A percentile compares a stretch with the other conserved stretches of the same genome.
phyloP scores from a whole-genome alignment of 2,797 vertebrate genomes.

The Danio jaintianensis region DNA sequence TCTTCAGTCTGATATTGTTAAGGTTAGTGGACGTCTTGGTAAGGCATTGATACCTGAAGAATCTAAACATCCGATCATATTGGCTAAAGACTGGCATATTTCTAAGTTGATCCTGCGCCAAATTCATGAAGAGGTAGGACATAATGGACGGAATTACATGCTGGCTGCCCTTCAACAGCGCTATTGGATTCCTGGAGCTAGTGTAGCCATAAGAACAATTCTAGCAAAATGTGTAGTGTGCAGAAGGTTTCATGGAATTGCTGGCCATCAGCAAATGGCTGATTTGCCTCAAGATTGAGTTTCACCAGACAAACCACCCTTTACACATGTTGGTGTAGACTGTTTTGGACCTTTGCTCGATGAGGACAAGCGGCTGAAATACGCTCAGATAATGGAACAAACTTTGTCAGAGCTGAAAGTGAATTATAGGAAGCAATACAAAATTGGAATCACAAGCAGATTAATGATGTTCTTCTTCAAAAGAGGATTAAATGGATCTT shows the following conservation, averaged over 20 bases:
- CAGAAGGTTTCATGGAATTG: not conserved
- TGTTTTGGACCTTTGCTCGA: not conserved
- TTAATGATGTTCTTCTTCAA: not conserved
- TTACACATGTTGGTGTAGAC: not conserved
- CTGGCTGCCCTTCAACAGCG: not conserved
- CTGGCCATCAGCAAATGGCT: slow-evolving; percentile 8
- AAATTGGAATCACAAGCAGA: slow-evolving; percentile 5
- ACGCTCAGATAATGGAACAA: not conserved
- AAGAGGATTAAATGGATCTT: slow-evolving; percentile 28
- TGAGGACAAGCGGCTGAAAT: slow-evolving; percentile 7
- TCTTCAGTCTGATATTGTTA: not conserved
- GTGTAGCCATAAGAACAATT: slow-evolving; percentile 9
- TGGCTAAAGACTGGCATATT: not conserved
- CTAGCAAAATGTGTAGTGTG: slow-evolving; percentile 27
- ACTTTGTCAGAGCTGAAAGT: slow-evolving; percentile 21
- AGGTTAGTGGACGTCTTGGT: not conserved
- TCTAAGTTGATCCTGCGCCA: not conserved
- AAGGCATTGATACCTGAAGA: not conserved
- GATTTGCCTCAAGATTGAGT: slow-evolving; percentile 11
- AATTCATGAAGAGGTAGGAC: not conserved
- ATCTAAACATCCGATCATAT: not conserved
- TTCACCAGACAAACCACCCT: not conserved
- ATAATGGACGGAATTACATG: not conserved
- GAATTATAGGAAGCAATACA: slow-evolving; percentile 12
- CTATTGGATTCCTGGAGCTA: slow-evolving; percentile 35